Evolutionary conservation across 2,797 vertebrate genomes (phyloP).

Genomic region (Denticeps clupeoides): DNA sequence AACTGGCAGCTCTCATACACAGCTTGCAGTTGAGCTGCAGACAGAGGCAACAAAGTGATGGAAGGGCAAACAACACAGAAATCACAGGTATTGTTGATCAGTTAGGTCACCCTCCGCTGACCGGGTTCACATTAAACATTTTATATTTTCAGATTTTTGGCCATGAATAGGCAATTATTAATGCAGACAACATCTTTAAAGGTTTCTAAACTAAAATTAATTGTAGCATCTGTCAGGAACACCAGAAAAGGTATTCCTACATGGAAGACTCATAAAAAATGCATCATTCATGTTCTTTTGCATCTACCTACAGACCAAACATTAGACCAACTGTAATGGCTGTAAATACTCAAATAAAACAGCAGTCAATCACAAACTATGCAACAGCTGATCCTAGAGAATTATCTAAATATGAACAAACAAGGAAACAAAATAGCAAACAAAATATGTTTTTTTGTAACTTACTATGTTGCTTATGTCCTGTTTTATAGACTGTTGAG

Average conservation of each 20-base stretch:
- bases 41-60: too few relatives aligned
- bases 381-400: too few relatives aligned
- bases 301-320: slow-evolving; percentile 1
- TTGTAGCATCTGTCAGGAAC: background rate
- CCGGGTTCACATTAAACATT: slow-evolving; percentile 5
- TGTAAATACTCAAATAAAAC: background rate
- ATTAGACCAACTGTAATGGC: background rate
- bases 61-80: background rate
- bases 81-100: slow-evolving; percentile 1
- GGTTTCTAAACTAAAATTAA: slow-evolving; percentile 12
- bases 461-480: background rate
- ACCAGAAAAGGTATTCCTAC: too few relatives aligned
- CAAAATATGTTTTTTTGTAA: background rate
- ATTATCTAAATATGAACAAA: too few relatives aligned
- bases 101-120: slow-evolving; percentile 6
- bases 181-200: slow-evolving; percentile 14
- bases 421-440: background rate
- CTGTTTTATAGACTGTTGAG: too few relatives aligned
- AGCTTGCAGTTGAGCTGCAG: too few relatives aligned
- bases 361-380: too few relatives aligned
- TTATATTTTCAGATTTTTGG: slow-evolving; percentile 6
- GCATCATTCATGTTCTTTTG: background rate
- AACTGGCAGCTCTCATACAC: too few relatives aligned
- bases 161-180: slow-evolving; percentile 18
- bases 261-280: slow-evolving; percentile 17